Evolutionary conservation across 2,888 invertebrate species (phyloP), one percentile per base, ranked within the genome.

Genomic region (Acrobasis repandana): DNA sequence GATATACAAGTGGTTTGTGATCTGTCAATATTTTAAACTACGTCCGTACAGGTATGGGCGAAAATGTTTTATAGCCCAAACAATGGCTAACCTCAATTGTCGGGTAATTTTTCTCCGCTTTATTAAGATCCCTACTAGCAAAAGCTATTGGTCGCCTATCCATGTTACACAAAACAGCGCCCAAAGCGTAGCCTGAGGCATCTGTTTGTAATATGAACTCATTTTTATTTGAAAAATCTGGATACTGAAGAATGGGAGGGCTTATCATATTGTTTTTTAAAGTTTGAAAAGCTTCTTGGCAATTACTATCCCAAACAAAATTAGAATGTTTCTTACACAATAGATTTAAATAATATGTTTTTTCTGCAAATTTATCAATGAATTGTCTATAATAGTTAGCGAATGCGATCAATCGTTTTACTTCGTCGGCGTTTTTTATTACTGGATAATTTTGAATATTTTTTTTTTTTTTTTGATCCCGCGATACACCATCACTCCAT

Each of bases 291-390:
- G 60, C n/a, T 11, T 52, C 56, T 56, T 65, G 49, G 46, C 63
- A 64, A 11, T 65, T 38, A 34, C 57, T 28, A 52, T 56, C 50
- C 63, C 60, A 64, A 38, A 34, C 14, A 61, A 61, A 63, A 11
- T 28, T 36, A n/a, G 18, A 46, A 61, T 62, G 51, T 59, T 63
- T 66, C 9, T 56, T 43, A 56, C 56, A 62, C 9, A 66, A 43
- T 34, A 51, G 50, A 60, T 65, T 65, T 48, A 67, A 48, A 4
- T 50, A 58, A 49, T 51, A 54, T 6, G 64, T 56, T 47, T 56
- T 65, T n/a, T 61, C 50, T 9, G 66, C 66, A 61, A 67, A 69
- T 18, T 67, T 59, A 11, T 58, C 36, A n/a, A 66, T 62, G 43
- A 65, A 67, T 28, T 63, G 63, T 46, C 67, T 51, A 43, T 65